Percentiles rank a stretch among this genome's conserved stretches.
These are phyloP conservation scores for Labrus mixtus DNA, from an alignment of 2,113 vertebrate genomes.

Conservation along the genomic window DNA sequence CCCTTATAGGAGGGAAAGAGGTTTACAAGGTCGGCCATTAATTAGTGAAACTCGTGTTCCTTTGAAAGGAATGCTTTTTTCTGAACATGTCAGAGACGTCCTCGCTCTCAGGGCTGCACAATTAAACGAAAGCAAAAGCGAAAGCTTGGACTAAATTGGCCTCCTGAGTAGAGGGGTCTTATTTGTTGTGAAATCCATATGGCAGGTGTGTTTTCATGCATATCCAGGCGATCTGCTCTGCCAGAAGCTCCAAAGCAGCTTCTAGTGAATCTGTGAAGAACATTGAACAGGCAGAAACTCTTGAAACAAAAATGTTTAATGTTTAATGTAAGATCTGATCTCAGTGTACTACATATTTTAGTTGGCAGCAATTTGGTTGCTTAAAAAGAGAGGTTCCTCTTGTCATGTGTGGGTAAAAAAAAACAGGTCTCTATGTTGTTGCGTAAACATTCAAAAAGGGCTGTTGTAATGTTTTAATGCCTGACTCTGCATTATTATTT, in stretches of 20 bases:
- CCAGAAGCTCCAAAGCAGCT: constrained; percentile 10
- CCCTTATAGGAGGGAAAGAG: constrained; percentile 56
- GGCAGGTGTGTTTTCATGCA: constrained; percentile 38
- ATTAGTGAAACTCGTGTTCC: constrained; percentile 60
- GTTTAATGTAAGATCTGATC: neutral
- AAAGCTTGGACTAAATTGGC: constrained; percentile 35
- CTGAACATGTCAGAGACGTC: constrained; percentile 23
- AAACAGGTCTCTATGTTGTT: neutral
- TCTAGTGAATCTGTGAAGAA: constrained; percentile 3
- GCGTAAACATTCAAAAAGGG: neutral
- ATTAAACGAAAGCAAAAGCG: constrained; percentile 23
- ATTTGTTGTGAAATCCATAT: constrained; percentile 44
- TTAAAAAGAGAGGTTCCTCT: no score
- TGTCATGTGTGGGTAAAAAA: neutral
- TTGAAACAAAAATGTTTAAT: neutral
- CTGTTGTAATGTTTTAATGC: neutral
- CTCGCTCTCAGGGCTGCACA: neutral
- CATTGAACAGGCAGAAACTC: neutral
- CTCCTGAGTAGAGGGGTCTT: constrained; percentile 12
- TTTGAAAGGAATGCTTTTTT: constrained; percentile 52
- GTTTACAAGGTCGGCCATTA: constrained; percentile 63
- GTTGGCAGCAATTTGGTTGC: no score
- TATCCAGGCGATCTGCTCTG: constrained; percentile 21
- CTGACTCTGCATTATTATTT: constrained; percentile 19
- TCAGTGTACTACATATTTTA: constrained; percentile 1